Percentiles rank a stretch among this genome's conserved stretches.
Conservation (phyloP, 2,113 vertebrate genomes). For the Lontra canadensis region DNA sequence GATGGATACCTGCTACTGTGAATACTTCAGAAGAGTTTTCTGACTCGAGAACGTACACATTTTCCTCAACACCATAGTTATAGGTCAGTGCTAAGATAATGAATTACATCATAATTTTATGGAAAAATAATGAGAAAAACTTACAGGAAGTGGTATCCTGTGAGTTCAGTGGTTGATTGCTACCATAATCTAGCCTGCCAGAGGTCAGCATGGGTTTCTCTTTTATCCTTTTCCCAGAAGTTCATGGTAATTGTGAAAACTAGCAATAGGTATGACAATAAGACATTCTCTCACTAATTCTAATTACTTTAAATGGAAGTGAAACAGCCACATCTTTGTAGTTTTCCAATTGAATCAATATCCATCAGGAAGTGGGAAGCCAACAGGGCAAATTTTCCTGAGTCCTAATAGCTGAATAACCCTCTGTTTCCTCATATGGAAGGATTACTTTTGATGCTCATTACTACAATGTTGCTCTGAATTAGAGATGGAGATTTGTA, state of each 20-base stretch:
- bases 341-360: conserved; percentile 66
- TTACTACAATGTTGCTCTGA: conserved; percentile 42
- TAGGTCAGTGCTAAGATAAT: conserved; percentile 4
- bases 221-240: conserved; percentile 48
- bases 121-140: background rate
- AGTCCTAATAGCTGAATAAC: conserved; percentile 61
- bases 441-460: conserved; percentile 46
- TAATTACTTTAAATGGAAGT: conserved; percentile 70
- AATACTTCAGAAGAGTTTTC: background rate
- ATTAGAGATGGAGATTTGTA: background rate
- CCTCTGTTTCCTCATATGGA: conserved; percentile 44
- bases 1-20: background rate
- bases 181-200: background rate
- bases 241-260: conserved; percentile 57
- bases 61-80: background rate
- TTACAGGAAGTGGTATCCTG: background rate
- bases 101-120: conserved; percentile 38
- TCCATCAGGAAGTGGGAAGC: conserved; percentile 56
- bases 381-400: conserved; percentile 48
- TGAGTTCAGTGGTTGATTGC: conserved; percentile 26
- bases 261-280: conserved; percentile 16
- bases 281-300: conserved; percentile 51
- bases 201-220: conserved; percentile 22
- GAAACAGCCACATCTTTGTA: conserved; percentile 40
- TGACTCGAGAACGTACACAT: background rate